A percentile compares a stretch with the other conserved stretches of the same genome.
Evolutionary conservation across 2,888 invertebrate genomes (phyloP).

Genomic region (Cerastis rubricosa): DNA sequence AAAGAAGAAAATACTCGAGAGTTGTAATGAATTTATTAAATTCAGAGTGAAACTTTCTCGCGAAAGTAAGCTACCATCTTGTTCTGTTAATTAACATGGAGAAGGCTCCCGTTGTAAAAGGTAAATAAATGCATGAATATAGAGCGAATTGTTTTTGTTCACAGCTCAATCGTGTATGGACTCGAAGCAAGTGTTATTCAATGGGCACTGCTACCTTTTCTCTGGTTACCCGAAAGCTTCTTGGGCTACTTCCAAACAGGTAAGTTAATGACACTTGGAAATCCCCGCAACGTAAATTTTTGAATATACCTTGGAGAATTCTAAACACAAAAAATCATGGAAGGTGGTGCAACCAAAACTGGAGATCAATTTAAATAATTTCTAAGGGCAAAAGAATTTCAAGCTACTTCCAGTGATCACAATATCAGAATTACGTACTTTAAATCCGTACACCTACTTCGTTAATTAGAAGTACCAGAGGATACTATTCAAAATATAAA

Average conservation of each 20-base stretch:
- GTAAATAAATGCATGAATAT: constrained; percentile 15
- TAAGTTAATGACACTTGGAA: constrained; percentile 8
- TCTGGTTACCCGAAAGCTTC: constrained; percentile 94
- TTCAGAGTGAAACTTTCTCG: constrained; percentile 28
- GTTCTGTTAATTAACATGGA: constrained; percentile 28
- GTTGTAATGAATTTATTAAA: constrained; percentile 47
- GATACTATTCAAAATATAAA: neutral
- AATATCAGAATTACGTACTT: neutral
- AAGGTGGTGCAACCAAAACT: neutral
- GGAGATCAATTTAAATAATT: neutral
- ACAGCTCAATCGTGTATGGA: constrained; percentile 93
- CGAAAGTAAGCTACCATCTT: constrained; percentile 19
- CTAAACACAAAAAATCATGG: neutral
- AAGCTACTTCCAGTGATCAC: neutral
- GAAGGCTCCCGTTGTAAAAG: constrained; percentile 12
- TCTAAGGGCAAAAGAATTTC: neutral
- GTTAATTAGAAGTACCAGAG: neutral
- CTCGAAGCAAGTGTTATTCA: constrained; percentile 92
- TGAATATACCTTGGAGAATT: neutral
- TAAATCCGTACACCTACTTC: neutral
- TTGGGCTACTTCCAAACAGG: constrained; percentile 90
- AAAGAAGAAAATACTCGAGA: constrained; percentile 21
- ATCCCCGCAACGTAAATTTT: neutral
- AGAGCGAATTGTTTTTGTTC: constrained; percentile 66
- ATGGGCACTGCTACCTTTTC: constrained; percentile 94